Evolutionary conservation across 92 coral and sea anemone genomes (phyloP).

Genomic region (Actinostola sp.): DNA sequence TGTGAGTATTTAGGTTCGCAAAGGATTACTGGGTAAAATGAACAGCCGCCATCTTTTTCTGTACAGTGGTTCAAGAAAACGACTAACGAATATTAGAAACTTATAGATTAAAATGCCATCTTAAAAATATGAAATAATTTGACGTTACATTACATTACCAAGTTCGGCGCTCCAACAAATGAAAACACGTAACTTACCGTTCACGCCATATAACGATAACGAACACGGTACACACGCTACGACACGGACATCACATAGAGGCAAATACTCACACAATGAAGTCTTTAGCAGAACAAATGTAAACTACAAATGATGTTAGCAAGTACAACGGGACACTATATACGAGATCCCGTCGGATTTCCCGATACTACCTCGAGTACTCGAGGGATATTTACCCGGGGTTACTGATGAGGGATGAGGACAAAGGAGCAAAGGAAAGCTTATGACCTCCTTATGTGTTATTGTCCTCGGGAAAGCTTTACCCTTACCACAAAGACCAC

Average conservation of each 20-base stretch:
- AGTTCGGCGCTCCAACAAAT: constrained; percentile 6
- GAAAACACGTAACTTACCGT: constrained; percentile 26
- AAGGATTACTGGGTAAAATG: too few species aligned
- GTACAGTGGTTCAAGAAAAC: too few species aligned
- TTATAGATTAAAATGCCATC: too few species aligned
- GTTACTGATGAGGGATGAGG: neutral
- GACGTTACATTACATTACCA: constrained; percentile 24
- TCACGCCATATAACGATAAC: constrained; percentile 19
- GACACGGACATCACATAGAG: constrained; percentile 31
- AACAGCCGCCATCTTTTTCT: too few species aligned
- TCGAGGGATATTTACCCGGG: neutral
- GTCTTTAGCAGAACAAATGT: constrained; percentile 22
- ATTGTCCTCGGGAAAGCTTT: constrained; percentile 12
- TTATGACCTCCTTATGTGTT: constrained; percentile 29
- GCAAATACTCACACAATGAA: constrained; percentile 46
- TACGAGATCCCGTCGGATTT: constrained; percentile 8
- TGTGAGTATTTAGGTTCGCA: too few species aligned
- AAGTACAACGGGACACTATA: neutral
- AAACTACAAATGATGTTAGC: constrained; percentile 24
- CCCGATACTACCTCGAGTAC: too few species aligned
- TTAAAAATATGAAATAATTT: too few species aligned
- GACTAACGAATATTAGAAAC: too few species aligned
- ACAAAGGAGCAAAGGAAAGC: constrained; percentile 14
- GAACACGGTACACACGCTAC: constrained; percentile 29
- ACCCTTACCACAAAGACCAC: neutral